Base-by-base conservation (phyloP, 2,113 vertebrate species). In the Gnathonemus longibarbis region DNA sequence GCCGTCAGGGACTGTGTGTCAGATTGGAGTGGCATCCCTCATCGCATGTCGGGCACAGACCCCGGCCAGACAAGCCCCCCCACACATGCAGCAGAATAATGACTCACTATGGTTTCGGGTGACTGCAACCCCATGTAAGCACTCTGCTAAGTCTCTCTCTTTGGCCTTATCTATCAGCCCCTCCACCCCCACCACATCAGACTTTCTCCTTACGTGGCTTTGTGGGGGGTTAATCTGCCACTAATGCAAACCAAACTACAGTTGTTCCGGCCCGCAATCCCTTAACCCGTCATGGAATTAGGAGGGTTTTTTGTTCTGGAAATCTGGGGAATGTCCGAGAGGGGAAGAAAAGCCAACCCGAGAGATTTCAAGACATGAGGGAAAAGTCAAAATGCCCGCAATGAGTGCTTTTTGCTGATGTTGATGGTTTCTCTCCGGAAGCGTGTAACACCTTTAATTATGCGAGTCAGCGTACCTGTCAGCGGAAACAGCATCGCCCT, bases 161-260 rank as follows among this genome's bases (percentile, higher is more conserved):
- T 46, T 46, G 62, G 39, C 58, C 13, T 31, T 48, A 74, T 52
- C 46, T 46, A 39, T 45, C 21, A 24, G 27, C 42, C 31, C 46
- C 84, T n/a, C 39, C 88, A 56, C 46, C 46, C 70, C 70, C 19
- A 2, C 48, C 84, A 13, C 84, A 50, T 35, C 49, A 87, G 49
- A 53, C 84, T 84, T 31, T 56, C 74, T 83, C 31, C 85, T 83
- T 89, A 48, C 24, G 9, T 2, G 19, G 88, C 49, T 39, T 35
- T 31, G 24, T 10, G 74, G 46, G n/a, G n/a, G 74, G 74, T 87
- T 89, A 89, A 89, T 89, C 70, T 56, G 49, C 39, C 74, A 49
- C 70, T 89, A 89, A 89, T 83, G 49, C 88, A 89, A 53, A 84
- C 74, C 88, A 83, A 84, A 56, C 49, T 21, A 17, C 49, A 31